Evolutionary conservation across 1,140 invertebrate genomes (phyloP).

Genomic region (Ceratosolen solmsi): DNA sequence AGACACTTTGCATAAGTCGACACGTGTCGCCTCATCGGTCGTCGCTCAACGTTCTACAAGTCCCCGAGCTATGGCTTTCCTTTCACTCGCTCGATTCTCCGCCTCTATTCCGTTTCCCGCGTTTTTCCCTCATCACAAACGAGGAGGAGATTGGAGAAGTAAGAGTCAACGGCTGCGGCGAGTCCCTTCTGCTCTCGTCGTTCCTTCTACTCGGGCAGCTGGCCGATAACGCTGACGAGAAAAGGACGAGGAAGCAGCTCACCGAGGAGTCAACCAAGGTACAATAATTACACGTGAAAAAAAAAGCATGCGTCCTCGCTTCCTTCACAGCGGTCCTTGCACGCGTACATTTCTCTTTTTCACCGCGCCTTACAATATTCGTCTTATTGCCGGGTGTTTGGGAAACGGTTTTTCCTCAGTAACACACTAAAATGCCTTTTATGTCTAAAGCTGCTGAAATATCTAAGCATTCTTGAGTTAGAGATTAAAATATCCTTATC

Average conservation of each 20-base stretch:
- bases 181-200: neutral
- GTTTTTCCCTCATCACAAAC: neutral
- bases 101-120: neutral
- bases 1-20: neutral
- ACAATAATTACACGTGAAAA: neutral
- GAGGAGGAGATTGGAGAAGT: too few species aligned
- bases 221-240: neutral
- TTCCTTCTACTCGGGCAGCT: neutral
- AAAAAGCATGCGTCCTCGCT: neutral
- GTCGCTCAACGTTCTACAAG: neutral
- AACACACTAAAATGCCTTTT: too few species aligned
- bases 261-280: neutral
- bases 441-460: too few species aligned
- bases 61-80: neutral
- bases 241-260: neutral
- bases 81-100: neutral
- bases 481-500: too few species aligned
- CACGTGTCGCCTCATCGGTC: conserved; percentile 4
- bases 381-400: too few species aligned
- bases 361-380: too few species aligned
- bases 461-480: too few species aligned
- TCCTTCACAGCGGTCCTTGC: too few species aligned
- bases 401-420: too few species aligned
- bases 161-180: neutral
- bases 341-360: too few species aligned